Conservation (phyloP, 2,797 vertebrate species). For the Pangasius sanitwongsei region DNA sequence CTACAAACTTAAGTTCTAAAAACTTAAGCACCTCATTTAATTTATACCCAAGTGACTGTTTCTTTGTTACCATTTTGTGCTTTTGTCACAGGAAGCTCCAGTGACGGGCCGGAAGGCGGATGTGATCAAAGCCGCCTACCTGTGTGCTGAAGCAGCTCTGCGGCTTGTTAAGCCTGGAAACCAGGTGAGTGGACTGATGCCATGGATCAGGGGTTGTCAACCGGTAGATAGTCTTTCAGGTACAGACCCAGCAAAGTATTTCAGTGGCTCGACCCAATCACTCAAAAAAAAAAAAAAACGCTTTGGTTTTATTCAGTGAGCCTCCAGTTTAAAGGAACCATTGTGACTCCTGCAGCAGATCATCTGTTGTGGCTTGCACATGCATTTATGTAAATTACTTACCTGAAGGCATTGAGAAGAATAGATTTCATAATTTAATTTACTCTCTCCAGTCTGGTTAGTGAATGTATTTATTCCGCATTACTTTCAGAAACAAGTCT, state of each 20-base stretch:
- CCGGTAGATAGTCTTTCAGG: neutral
- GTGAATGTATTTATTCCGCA: no score
- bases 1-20: neutral
- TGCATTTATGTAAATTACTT: neutral
- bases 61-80: neutral
- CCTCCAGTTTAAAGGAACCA: neutral
- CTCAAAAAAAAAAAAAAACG: neutral
- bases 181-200: slow-evolving; percentile 76
- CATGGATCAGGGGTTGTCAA: no score
- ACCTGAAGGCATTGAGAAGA: neutral
- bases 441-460: neutral
- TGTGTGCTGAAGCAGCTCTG: slow-evolving; percentile 94
- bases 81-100: slow-evolving; percentile 80
- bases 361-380: neutral
- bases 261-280: neutral
- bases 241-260: neutral
- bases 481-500: neutral
- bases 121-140: slow-evolving; percentile 90
- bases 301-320: neutral
- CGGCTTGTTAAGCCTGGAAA: slow-evolving; percentile 96
- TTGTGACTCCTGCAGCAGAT: neutral
- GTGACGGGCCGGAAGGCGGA: slow-evolving; percentile 92
- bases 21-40: neutral
- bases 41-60: neutral
- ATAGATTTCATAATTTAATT: neutral